Evolutionary conservation across 2,888 invertebrate species (phyloP).

Genomic region (Coelogynopora nodosa): DNA sequence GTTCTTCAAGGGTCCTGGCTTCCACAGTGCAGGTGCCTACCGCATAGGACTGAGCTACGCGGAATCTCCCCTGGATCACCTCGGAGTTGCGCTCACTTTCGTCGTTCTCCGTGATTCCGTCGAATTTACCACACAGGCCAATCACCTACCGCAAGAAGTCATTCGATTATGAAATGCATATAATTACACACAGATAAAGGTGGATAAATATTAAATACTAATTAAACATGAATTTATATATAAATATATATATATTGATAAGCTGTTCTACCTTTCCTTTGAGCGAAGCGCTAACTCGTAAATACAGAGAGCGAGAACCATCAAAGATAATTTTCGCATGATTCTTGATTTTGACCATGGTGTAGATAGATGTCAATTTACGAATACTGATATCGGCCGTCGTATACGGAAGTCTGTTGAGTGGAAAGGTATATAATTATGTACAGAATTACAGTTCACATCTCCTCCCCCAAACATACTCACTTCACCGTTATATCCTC

Average conservation of each 20-base stretch:
- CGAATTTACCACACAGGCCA: constrained; percentile 45
- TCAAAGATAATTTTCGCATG: constrained; percentile 43
- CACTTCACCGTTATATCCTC: constrained; percentile 37
- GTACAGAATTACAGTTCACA: too few species aligned
- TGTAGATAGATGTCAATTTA: constrained; percentile 39
- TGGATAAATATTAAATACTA: too few species aligned
- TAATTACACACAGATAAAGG: too few species aligned
- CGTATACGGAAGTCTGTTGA: constrained; percentile 29
- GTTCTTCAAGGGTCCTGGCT: background rate
- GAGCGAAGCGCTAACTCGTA: constrained; percentile 34
- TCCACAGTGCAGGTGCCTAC: constrained; percentile 6
- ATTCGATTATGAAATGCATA: too few species aligned
- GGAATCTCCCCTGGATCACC: background rate
- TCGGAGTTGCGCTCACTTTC: constrained; percentile 9
- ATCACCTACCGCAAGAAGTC: too few species aligned
- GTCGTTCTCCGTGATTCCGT: constrained; percentile 42
- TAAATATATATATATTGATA: too few species aligned
- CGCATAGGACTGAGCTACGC: constrained; percentile 34
- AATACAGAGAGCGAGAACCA: constrained; percentile 35
- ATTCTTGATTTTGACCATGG: constrained; percentile 18
- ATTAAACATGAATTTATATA: too few species aligned
- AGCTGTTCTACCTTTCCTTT: constrained; percentile 43
- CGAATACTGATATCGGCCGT: constrained; percentile 23
- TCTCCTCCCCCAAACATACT: too few species aligned
- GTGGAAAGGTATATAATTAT: too few species aligned